Base-by-base conservation (phyloP, 2,797 vertebrate genomes). In the Heteromormyrus szaboi region DNA sequence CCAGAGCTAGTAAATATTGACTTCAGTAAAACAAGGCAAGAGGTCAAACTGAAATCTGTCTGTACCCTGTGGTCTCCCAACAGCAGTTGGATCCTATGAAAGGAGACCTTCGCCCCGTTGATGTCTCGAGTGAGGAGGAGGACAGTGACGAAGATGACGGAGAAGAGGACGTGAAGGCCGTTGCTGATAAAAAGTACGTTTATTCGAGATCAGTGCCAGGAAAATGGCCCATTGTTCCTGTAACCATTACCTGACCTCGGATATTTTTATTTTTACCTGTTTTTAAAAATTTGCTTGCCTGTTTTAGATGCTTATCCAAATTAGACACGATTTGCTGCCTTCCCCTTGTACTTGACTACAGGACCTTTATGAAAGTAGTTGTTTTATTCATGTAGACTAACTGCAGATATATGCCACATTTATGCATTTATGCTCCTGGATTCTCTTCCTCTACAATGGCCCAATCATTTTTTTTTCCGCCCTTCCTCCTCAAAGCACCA, bases 21-120 rank as follows among this genome's bases (percentile, higher is more conserved):
- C 72, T 79, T 44, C 12, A 79, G 72, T 79, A 76, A 29, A 46
- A 51, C 14, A 41, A 8, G 68, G 41, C 22, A 8, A 29, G 54
- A 48, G 81, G 81, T 59, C 54, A 50, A 2, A 14, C 29, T n/a
- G 7, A 41, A 53, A 25, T 33, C 37, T 88, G 29, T 37, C 33
- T 22, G 33, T 11, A 17, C n/a, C 6, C 22, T 65, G n/a, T 33
- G 53, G 33, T 90, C 9, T 91, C 91, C 91, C 89, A 94, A 95
- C 93, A 92, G 81, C 94, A 94, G 91, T 89, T 94, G 5, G 92
- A 12, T 88, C 91, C 95, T 37, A 97, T 97, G 96, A 94, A 94
- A 0, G 98, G 97, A 85, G 97, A 97, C 88, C 96, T 98, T 91
- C 97, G 92, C 2, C 97, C 97, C 92, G 95, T 99, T 54, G 98